phyloP scores from a whole-genome alignment of 92 coral and sea anemone genomes.

The Paramuricea clavata region DNA sequence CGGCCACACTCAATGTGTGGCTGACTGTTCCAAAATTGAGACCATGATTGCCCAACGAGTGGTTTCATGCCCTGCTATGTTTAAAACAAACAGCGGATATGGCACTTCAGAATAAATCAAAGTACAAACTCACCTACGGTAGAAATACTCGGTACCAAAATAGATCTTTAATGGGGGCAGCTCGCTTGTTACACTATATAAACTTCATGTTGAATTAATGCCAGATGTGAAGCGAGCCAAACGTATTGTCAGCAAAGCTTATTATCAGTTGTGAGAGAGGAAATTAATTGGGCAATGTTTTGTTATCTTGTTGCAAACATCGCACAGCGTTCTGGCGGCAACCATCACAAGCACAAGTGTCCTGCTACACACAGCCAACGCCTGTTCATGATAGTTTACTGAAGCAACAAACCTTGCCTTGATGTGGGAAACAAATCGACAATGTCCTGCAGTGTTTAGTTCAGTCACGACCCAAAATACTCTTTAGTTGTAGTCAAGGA shows the following conservation, averaged over 20 bases:
- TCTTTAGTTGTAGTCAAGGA: not conserved
- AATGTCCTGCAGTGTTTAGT: not conserved
- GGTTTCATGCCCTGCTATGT: slow-evolving; percentile 1
- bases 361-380: slow-evolving; percentile 8
- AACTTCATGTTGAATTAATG: not conserved
- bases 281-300: slow-evolving; percentile 33
- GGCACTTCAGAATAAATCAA: not conserved
- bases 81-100: slow-evolving; percentile 48
- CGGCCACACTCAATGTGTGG: slow-evolving; percentile 9
- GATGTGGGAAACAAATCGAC: not conserved
- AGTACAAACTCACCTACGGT: slow-evolving; percentile 22
- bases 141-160: slow-evolving; percentile 8
- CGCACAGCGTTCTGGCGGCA: slow-evolving; percentile 23
- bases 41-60: not conserved
- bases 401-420: slow-evolving; percentile 19
- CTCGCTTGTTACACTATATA: not conserved
- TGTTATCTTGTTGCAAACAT: slow-evolving; percentile 3
- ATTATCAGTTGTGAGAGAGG: slow-evolving; percentile 25
- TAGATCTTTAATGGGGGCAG: not conserved
- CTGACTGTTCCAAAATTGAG: not conserved
- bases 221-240: slow-evolving; percentile 35
- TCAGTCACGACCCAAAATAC: slow-evolving; percentile 21
- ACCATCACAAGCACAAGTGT: not conserved
- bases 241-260: slow-evolving; percentile 42
- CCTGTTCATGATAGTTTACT: slow-evolving; percentile 20